Percentiles rank a stretch among this genome's conserved stretches.
Conservation (phyloP, 2,113 vertebrate genomes). For the Protobothrops mucrosquamatus region DNA sequence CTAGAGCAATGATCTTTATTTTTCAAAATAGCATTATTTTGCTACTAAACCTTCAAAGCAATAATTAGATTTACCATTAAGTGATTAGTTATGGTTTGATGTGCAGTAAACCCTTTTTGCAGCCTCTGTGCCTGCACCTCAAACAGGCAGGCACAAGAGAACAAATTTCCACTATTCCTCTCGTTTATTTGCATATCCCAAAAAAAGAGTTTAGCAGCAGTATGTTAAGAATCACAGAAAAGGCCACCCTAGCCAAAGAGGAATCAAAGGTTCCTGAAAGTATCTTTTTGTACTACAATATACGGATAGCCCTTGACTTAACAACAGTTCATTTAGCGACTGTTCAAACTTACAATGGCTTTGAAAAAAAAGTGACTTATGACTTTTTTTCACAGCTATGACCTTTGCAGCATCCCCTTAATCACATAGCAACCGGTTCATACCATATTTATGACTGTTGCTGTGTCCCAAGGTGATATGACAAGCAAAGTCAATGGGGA, state of each 20-base stretch:
- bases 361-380: not conserved
- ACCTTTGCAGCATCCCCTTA: not conserved
- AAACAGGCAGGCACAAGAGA: not conserved
- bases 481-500: too few species aligned
- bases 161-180: not conserved
- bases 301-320: not conserved
- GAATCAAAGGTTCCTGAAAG: not conserved
- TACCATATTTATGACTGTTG: not conserved
- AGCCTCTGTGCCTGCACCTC: not conserved
- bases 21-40: not conserved
- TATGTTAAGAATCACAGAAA: not conserved
- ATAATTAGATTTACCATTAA: not conserved
- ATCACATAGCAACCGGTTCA: too few species aligned
- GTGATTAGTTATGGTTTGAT: not conserved
- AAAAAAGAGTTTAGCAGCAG: not conserved
- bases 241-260: not conserved
- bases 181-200: not conserved
- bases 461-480: too few species aligned
- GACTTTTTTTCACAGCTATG: not conserved
- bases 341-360: not conserved
- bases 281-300: not conserved
- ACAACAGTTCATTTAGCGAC: not conserved
- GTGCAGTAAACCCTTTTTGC: not conserved
- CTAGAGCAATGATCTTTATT: not conserved
- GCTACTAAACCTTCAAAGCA: not conserved